A percentile compares a stretch with the other conserved stretches of the same genome.
These are phyloP conservation scores for Phallusia fumigata DNA, from an alignment of 23 tunicate species.

Conservation along the genomic window DNA sequence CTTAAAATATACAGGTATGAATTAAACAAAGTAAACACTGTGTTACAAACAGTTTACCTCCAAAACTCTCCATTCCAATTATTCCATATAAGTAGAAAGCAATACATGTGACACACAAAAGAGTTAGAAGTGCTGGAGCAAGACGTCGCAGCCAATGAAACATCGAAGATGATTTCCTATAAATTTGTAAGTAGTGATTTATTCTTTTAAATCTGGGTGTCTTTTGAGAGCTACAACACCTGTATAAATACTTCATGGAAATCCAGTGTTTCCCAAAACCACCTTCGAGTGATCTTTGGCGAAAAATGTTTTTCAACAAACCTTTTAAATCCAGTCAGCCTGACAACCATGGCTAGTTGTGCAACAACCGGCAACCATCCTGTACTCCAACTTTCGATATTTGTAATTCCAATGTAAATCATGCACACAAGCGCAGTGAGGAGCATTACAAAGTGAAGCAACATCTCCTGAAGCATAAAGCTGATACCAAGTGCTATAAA, in stretches of 20 bases:
- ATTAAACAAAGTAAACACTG: too few relatives aligned
- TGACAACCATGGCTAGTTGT: constrained; percentile 49
- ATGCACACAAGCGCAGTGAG: constrained; percentile 39
- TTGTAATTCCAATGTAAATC: constrained; percentile 27
- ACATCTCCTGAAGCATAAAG: constrained; percentile 61
- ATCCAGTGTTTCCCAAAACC: too few relatives aligned
- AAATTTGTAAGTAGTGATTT: background rate
- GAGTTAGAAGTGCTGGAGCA: constrained; percentile 73
- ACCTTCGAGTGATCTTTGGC: too few relatives aligned
- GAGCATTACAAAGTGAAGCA: constrained; percentile 52
- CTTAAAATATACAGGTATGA: background rate
- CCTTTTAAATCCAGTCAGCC: constrained; percentile 61
- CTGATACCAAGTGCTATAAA: constrained; percentile 38
- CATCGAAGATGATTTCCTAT: constrained; percentile 54
- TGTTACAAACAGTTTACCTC: constrained; percentile 75
- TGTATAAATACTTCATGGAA: too few relatives aligned
- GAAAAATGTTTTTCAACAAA: too few relatives aligned
- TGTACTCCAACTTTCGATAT: constrained; percentile 20
- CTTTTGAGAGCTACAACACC: too few relatives aligned
- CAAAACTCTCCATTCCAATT: constrained; percentile 86
- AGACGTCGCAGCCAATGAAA: constrained; percentile 77
- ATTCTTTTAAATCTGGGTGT: too few relatives aligned
- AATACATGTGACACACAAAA: constrained; percentile 46
- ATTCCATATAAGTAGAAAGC: constrained; percentile 73
- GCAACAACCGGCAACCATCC: constrained; percentile 70